Evolutionary conservation across 2,888 invertebrate genomes (phyloP), one percentile per base, ranked within the genome.

Genomic region (Perithous albicinctus): DNA sequence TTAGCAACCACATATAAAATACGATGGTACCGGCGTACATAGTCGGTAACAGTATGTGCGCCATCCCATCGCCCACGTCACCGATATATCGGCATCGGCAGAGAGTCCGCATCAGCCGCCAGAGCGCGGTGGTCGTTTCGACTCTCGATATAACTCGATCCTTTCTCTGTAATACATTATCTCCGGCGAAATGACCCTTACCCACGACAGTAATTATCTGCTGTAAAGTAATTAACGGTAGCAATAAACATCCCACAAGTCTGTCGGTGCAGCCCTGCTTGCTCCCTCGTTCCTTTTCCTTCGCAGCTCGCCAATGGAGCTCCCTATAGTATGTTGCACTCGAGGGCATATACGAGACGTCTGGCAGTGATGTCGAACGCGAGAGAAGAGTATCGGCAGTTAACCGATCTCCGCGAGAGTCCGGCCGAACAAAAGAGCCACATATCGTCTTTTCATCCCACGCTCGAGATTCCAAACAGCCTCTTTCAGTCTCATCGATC

Each of bases 221-320:
- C 79, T 85, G 85, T 86, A 86, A 88, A 88, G 87, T 87, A 90
- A 90, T 90, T 90, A 89, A 89, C 87, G 83, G 85, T 86, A 85
- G 87, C 86, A 86, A 87, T 88, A 89, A 88, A 88, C 87, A 86
- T 85, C 84, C 84, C 74, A 66, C 70, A 67, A 76, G 59, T 67
- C 75, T 48, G 32, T 75, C 56, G 51, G 61, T 35, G 29, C 23
- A 20, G 29, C 23, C 38, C 54, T 6, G 32, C 48, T 48, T 32
- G 20, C 26, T 18, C 38, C 23, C 23, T 23, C 32, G 1, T 56
- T 26, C n/a, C 26, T 29, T n/a, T 56, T 20, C 20, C 12, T 41
- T 64, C 64, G 54, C 64, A 32, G 51, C 74, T 61, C 69, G 48
- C 3, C 56, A 43, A 67, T 23, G 67, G n/a, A 64, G 23, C 54